Evolutionary conservation across 2,113 vertebrate genomes (phyloP).

Genomic region (Neodontobutis hainanensis): DNA sequence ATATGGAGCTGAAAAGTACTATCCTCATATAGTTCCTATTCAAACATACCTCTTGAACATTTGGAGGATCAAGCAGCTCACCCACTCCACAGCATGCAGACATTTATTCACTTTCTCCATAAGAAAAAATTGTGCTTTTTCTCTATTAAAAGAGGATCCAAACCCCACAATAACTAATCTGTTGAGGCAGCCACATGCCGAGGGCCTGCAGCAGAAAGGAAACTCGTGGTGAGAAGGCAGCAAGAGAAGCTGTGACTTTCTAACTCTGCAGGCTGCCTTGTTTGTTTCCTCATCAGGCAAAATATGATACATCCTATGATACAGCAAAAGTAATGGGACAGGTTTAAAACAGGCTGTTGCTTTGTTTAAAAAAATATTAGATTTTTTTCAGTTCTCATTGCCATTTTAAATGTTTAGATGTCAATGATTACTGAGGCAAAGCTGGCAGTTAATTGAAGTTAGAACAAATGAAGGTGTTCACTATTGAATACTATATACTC

Average conservation of each 20-base stretch:
- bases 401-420: too few relatives aligned
- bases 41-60: constrained; percentile 39
- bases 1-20: constrained; percentile 26
- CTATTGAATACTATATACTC: too few relatives aligned
- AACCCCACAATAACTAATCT: constrained; percentile 32
- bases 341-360: too few relatives aligned
- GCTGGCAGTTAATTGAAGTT: too few relatives aligned
- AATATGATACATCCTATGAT: constrained; percentile 31
- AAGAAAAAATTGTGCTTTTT: constrained; percentile 39
- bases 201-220: constrained; percentile 45
- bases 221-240: constrained; percentile 41
- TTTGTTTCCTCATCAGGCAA: constrained; percentile 52
- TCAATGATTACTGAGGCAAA: too few relatives aligned
- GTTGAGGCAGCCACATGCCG: constrained; percentile 29
- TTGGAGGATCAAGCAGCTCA: constrained; percentile 37
- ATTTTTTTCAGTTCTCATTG: too few relatives aligned
- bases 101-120: constrained; percentile 15
- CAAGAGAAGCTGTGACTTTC: constrained; percentile 52
- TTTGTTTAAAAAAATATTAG: too few relatives aligned
- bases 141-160: constrained; percentile 55
- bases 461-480: too few relatives aligned
- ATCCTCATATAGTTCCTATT: constrained; percentile 61
- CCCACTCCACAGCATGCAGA: constrained; percentile 26
- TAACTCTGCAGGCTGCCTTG: constrained; percentile 41
- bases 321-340: neutral